Base-by-base conservation (phyloP, 92 coral and sea anemone species). In the Umimayanthus chanpuru region DNA sequence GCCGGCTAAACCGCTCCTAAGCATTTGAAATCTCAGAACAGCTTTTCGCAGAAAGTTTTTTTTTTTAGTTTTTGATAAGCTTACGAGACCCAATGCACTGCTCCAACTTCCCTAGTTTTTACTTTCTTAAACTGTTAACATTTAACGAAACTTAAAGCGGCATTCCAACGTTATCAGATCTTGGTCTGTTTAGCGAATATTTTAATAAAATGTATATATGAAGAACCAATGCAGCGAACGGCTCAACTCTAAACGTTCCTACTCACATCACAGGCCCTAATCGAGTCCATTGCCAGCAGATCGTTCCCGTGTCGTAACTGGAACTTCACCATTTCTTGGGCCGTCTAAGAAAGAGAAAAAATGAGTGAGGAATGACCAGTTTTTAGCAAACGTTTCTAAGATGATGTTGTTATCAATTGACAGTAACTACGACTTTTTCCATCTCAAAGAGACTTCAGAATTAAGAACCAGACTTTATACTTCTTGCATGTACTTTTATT, bases 281-380 rank as follows among this genome's bases (percentile, higher is more conserved):
- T 89, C 4, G 99, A 97, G 88, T 97, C 99, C 99, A 96, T 94
- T 3, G 99, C 99, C 11, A 97, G 88, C 39, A 97, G 86, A 88
- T 97, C 99, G 65, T 97, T 97, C 6, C 99, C 99, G 66, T 97
- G 99, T 74, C 99, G 88, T 21, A 97, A 84, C 49, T 97, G 99
- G 70, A 94, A 97, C 55, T 96, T 96, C 82, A 97, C 99, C 99
- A 97, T 97, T 84, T 93, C 95, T 71, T 94, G 97, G 1, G 99
- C 99, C 38, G 91, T 95, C 99, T 97, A 85, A 7, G 67, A 66
- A 50, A 81, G 29, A 38, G 80, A 44, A 38, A 41, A 81, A 66
- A 16, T 73, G 23, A 28, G 58, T 10, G 20, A 36, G 30, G 23
- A 38, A 47, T 10, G 11, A 47, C 0, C 53, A 11, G 53, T 47